Evolutionary conservation across 2,888 invertebrate species (phyloP), one percentile per base, ranked within the genome.

Genomic region (Tupiocoris notatus): DNA sequence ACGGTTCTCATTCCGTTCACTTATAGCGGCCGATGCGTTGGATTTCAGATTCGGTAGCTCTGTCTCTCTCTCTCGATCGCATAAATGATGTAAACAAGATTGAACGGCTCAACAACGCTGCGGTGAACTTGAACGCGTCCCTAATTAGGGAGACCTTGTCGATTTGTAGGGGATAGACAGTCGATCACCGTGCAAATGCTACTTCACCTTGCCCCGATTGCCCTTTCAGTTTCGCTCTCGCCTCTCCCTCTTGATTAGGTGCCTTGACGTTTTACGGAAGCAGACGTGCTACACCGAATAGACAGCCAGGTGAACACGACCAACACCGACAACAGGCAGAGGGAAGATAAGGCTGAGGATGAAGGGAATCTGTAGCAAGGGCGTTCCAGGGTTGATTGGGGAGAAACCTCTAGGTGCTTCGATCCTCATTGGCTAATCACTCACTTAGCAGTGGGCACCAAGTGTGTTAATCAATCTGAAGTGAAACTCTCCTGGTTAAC

Each of bases 361-460:
- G 3, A 12, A 39, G 39, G 39, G 39, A 39, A 12, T 39, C 12
- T 39, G 39, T 3, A 7, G 22, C 7, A 21, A 21, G 63, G 22
- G 24, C 23, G 9, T 20, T 54, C 6, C 20, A 22, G 75, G 75
- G 75, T 22, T 65, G 75, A 75, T 75, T 57, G 75, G 75, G 25
- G 39, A 39, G 39, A 39, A 39, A 39, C 39, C 39, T 39, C 73
- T 39, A 22, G 54, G n/a, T 63, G 65, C 62, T 73, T 65, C 61
- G 23, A 75, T 64, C 75, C 75, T 75, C 64, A 75, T 75, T 75
- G 75, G 75, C 75, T 75, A 75, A 75, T 75, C 75, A 75, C 75
- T 75, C 65, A 75, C 65, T 75, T 56, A 73, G 73, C 39, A 73
- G 73, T 73, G 75, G 75, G 65, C 75, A 75, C 75, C 75, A 65